Evolutionary conservation across 1,140 invertebrate genomes (phyloP), one percentile per base, ranked within the genome.

Genomic region (Pollicipes pollicipes): DNA sequence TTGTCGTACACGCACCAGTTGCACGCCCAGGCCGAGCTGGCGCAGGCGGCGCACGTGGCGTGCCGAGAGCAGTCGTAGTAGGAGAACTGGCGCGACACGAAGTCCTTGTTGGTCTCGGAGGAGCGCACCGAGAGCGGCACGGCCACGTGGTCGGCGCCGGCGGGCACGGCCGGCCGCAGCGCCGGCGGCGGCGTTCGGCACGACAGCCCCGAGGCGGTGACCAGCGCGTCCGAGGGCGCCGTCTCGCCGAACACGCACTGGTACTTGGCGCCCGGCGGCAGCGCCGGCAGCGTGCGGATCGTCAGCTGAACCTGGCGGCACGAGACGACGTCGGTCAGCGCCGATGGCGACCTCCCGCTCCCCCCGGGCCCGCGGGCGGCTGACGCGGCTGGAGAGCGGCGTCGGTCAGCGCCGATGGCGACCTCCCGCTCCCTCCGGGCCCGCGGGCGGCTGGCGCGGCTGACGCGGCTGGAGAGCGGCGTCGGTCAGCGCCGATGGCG

Each of bases 1-100:
- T 97, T 97, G 76, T 95, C 92, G 78, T 93, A 93, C 69, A 97
- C 89, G 81, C 95, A 97, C 95, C 95, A 96, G 77, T 91, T 94
- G 77, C 93, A 96, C 3, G 88, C 87, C 93, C 93, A 96, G 74
- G 90, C 86, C 70, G 90, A 90, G 76, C 86, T 86, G 6, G 95
- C 90, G 80, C 93, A 96, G 45, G 88, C 86, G 66, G 86, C 85
- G 79, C 93, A 95, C 75, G 89, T 91, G 21, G 83, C 86, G 78
- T 97, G 94, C 71, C 87, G 85, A 13, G 88, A 88, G 78, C 95
- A 98, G 80, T 97, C 93, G 80, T 92, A 98, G 78, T 92, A 97
- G 24, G 91, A 91, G 80, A 97, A 97, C 79, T 89, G 89, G 69
- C 89, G 83, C 1, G 90, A 93, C 4, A 97, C 93, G 83, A 97